These are phyloP conservation scores for Isoperla grammatica DNA, from an alignment of 2,888 invertebrate genomes.

Conservation along the genomic window DNA sequence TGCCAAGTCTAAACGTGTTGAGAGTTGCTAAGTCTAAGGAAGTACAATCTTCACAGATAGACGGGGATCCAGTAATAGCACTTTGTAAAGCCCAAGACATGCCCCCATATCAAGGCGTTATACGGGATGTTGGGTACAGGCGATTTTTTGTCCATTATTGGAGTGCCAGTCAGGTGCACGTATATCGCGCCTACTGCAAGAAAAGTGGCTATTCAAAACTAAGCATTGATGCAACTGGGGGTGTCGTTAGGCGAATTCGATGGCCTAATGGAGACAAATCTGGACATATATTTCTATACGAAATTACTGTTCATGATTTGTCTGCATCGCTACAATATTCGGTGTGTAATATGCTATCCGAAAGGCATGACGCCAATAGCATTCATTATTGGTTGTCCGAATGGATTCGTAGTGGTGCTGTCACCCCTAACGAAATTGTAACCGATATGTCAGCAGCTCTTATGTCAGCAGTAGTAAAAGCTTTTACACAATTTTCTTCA, in stretches of 20 bases:
- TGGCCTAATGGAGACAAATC: constrained; percentile 22
- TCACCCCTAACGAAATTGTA: constrained; percentile 25
- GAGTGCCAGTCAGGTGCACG: constrained; percentile 18
- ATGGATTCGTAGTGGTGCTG: constrained; percentile 28
- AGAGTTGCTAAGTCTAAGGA: constrained; percentile 7
- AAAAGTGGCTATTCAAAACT: constrained; percentile 24
- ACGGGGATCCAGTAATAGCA: not conserved
- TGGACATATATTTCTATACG: constrained; percentile 26
- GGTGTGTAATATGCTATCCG: constrained; percentile 29
- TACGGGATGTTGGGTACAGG: constrained; percentile 25
- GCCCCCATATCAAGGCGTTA: constrained; percentile 18
- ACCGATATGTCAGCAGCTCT: constrained; percentile 26
- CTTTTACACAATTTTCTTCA: constrained; percentile 11
- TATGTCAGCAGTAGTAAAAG: constrained; percentile 16
- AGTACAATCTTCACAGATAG: not conserved
- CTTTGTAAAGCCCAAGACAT: constrained; percentile 10
- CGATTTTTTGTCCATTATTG: constrained; percentile 21
- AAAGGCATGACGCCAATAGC: constrained; percentile 27
- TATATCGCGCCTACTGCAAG: constrained; percentile 18
- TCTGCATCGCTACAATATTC: constrained; percentile 27
- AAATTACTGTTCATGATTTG: constrained; percentile 25
- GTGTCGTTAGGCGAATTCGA: constrained; percentile 25
- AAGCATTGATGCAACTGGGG: constrained; percentile 28
- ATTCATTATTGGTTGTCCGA: constrained; percentile 24
- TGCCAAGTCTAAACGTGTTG: constrained; percentile 11